Evolutionary conservation across 2,113 vertebrate genomes (phyloP).

Genomic region (Climacteris rufus): DNA sequence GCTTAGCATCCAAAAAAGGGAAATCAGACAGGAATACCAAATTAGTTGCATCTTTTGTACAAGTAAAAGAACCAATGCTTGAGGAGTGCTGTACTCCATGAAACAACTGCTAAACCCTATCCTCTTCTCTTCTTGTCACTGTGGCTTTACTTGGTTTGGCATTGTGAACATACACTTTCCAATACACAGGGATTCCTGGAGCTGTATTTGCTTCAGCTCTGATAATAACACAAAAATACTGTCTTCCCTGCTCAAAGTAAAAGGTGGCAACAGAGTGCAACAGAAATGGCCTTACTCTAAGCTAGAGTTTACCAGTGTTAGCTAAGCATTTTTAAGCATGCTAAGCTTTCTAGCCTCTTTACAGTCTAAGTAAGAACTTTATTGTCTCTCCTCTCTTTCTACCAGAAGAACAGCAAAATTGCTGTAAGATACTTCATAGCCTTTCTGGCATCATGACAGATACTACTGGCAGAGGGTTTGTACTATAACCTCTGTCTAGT

Average conservation of each 20-base stretch:
- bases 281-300: background rate
- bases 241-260: background rate
- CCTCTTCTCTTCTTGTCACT: background rate
- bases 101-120: background rate
- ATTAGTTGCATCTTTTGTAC: background rate
- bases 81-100: background rate
- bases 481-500: background rate
- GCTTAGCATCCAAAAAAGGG: background rate
- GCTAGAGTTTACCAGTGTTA: background rate
- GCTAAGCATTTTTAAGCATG: conserved; percentile 9
- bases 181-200: background rate
- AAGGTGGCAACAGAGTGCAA: background rate
- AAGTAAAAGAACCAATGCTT: background rate
- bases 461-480: background rate
- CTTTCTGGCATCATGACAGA: background rate
- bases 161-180: background rate
- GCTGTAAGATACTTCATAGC: background rate
- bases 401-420: background rate
- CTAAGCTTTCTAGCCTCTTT: conserved; percentile 24
- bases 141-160: background rate
- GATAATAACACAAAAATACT: background rate
- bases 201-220: background rate
- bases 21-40: background rate
- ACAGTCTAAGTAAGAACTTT: background rate
- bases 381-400: background rate